Evolutionary conservation across 37 sponge, comb jelly and placozoan genomes (phyloP).

Genomic region (Beroe forskalii): DNA sequence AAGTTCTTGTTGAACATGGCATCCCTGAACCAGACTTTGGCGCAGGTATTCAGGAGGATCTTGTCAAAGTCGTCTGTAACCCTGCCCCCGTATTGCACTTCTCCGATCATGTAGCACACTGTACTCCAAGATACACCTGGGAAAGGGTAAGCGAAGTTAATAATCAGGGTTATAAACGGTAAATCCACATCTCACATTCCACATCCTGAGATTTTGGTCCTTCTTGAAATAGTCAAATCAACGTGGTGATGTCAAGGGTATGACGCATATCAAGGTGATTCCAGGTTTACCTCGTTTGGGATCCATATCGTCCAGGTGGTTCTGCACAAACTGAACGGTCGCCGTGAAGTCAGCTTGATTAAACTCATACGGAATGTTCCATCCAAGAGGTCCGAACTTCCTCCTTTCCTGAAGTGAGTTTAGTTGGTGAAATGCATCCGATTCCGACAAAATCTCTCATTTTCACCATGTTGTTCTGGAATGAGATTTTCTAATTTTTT

Average conservation of each 20-base stretch:
- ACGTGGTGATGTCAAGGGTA: neutral
- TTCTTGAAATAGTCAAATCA: neutral
- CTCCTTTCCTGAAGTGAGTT: constrained; percentile 29
- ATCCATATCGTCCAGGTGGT: constrained; percentile 66
- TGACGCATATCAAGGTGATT: neutral
- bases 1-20: constrained; percentile 37
- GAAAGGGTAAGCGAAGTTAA: no score
- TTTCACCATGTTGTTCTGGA: no score
- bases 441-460: no score
- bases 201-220: neutral
- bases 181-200: neutral
- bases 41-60: constrained; percentile 63
- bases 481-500: no score
- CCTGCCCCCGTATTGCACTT: constrained; percentile 64
- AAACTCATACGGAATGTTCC: constrained; percentile 66
- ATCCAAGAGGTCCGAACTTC: constrained; percentile 66
- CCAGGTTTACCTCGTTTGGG: constrained; percentile 28
- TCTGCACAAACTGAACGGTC: constrained; percentile 63
- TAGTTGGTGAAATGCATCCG: neutral
- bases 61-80: constrained; percentile 67
- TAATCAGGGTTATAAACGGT: no score
- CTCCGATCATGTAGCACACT: constrained; percentile 65
- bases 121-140: constrained; percentile 64
- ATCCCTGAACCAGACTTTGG: constrained; percentile 44
- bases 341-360: constrained; percentile 66